A percentile compares a stretch with the other conserved stretches of the same genome.
phyloP scores from a whole-genome alignment of 2,797 vertebrate genomes.

The Xenentodon cancila region DNA sequence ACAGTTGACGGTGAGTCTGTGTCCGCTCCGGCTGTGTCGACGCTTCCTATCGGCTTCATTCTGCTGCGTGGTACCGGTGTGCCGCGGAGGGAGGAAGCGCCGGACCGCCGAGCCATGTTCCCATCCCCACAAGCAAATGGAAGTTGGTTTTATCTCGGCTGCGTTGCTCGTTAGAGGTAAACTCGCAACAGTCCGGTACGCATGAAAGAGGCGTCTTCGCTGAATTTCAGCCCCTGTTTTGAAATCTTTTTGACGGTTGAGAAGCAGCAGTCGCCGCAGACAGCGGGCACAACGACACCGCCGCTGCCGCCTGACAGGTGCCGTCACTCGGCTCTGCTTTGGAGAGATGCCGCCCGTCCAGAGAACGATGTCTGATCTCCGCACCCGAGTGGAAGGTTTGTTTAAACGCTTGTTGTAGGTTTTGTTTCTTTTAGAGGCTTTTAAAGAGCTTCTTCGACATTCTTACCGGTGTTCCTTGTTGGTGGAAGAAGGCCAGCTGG shows the following conservation, averaged over 20 bases:
- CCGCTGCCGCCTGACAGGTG: conserved; percentile 79
- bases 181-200: conserved; percentile 27
- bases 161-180: neutral
- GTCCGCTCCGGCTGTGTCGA: conserved; percentile 7
- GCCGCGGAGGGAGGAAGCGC: conserved; percentile 44
- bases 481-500: conserved; percentile 35
- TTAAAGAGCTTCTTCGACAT: neutral
- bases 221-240: conserved; percentile 47
- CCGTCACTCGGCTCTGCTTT: conserved; percentile 55
- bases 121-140: conserved; percentile 41
- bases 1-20: conserved; percentile 54
- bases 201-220: conserved; percentile 47
- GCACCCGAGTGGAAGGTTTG: conserved; percentile 91
- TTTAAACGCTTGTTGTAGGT: conserved; percentile 12
- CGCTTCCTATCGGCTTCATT: conserved; percentile 14
- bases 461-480: conserved; percentile 5
- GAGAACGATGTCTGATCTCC: conserved; percentile 93
- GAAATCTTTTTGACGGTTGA: conserved; percentile 54
- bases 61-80: conserved; percentile 46
- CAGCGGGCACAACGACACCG: conserved; percentile 45
- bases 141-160: conserved; percentile 27
- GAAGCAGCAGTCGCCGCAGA: conserved; percentile 35
- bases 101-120: conserved; percentile 38
- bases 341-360: conserved; percentile 89
- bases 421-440: conserved; percentile 3